A percentile compares a stretch with the other conserved stretches of the same genome.
phyloP scores from a whole-genome alignment of 2,113 vertebrate species.

The Rhizomys pruinosus region DNA sequence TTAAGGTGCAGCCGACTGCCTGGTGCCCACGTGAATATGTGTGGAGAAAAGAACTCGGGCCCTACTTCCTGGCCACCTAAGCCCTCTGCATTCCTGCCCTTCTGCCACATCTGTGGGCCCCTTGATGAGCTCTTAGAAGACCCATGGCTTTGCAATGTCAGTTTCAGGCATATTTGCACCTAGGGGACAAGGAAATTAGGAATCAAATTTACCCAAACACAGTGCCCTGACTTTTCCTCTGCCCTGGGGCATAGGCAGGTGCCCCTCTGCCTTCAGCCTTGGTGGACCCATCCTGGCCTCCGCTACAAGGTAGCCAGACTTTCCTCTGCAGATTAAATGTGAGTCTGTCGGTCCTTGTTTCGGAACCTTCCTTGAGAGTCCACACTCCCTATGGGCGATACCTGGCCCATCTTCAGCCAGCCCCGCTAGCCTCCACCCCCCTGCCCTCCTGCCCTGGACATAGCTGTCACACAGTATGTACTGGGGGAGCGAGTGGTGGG shows the following conservation, averaged over 20 bases:
- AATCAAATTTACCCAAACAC: background rate
- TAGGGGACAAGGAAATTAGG: background rate
- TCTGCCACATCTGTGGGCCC: background rate
- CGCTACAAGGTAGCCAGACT: background rate
- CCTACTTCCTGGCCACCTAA: background rate
- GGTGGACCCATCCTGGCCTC: background rate
- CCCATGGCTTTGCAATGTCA: background rate
- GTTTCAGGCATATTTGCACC: too few relatives aligned
- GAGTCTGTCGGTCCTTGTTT: background rate
- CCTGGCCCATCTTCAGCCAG: background rate
- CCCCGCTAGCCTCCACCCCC: background rate
- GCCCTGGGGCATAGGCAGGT: background rate
- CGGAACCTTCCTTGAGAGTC: background rate
- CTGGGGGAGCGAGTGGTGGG: background rate
- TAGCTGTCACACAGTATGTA: background rate
- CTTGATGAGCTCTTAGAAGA: background rate
- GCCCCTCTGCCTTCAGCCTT: fast-evolving
- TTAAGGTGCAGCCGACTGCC: constrained; percentile 18
- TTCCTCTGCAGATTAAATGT: background rate
- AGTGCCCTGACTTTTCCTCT: background rate
- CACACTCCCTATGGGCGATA: background rate
- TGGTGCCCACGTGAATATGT: background rate
- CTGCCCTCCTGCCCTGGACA: too few relatives aligned
- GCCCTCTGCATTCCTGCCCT: background rate
- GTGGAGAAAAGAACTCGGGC: background rate